Base-by-base conservation (phyloP, 2,888 invertebrate species). In the Epinotia bilunana region DNA sequence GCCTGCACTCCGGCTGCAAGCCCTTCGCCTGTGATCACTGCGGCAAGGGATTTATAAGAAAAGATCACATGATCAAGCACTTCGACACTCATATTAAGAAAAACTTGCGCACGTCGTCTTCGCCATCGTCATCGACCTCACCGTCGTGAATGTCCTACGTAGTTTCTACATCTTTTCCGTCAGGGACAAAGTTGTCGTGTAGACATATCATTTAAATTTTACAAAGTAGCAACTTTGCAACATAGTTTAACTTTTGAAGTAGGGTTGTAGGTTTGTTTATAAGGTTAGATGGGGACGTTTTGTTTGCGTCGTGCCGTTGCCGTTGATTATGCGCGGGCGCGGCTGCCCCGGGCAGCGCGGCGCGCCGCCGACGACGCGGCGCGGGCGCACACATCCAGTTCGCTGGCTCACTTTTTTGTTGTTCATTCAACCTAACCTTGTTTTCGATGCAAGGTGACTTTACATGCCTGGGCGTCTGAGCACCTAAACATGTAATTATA, bases 61-160 rank as follows among this genome's bases (percentile, higher is more conserved):
- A 97, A 90, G 98, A 98, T 91, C 98, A 98, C 90, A 97, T 98
- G 97, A 95, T 97, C 80, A 98, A 98, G 89, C 98, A 98, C 89
- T 95, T 95, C 81, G 97, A 97, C 81, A 97, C 97, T 70, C 98
- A 98, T 91, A 95, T 95, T 72, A 96, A 95, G 87, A 96, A 96
- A 84, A 92, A 88, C 78, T 84, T 89, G 74, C 90, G 92, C 74
- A 82, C 90, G 57, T 85, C 90, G 4, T 81, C 87, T n/a, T 83
- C 88, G n/a, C 81, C 86, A 28, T 85, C 91, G 43, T 82, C 88
- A 68, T 79, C 83, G 64, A 82, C 82, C 72, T 82, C 90, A 20
- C 84, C 89, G 62, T 84, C 87, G 43, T 80, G 80, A 63, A 74
- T 77, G 60, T 62, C 72, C 80, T 67, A 76, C 77, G 16, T 80